Evolutionary conservation across 1,140 invertebrate genomes (phyloP), one percentile per base, ranked within the genome.

Genomic region (Colletes latitarsis): DNA sequence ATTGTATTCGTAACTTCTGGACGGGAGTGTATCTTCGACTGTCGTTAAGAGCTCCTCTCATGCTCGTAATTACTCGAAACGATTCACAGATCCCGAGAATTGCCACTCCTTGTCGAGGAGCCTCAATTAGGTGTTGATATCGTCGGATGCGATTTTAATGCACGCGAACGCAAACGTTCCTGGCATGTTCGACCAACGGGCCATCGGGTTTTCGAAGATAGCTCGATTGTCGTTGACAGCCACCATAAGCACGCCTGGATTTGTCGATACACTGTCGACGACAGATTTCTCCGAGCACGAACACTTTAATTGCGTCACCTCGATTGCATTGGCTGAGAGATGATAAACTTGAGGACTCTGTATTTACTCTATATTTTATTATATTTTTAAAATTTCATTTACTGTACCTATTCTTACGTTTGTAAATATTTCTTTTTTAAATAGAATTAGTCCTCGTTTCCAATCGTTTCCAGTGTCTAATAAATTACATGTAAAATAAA

Each of bases 221-320:
- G 53, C 30, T 19, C 60, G 74, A 77, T 77, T 67, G 63, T 14
- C 49, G 67, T 19, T 70, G 82, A 83, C 82, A 81, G 63, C 41
- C 30, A 4, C 53, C 55, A 72, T 49, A 72, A 58, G 8, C 49
- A 41, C 53, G 49, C 58, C 41, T 53, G 21, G 53, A n/a, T 19
- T 46, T 55, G 71, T 75, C 21, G 60, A 66, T 52, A 46, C 53
- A n/a, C 15, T 58, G 69, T 17, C 39, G 43, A 15, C 39, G 67
- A 41, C 77, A 55, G 69, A n/a, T n/a, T 52, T n/a, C 49, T 66
- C 30, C 19, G 19, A 79, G 74, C 17, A 6, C 30, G 63, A 67
- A 17, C 30, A 14, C 53, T 64, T 60, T 43, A 58, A 67, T 66
- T 52, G 41, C 52, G 12, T 21, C 21, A 63, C 21, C 30, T n/a